Evolutionary conservation across 2,113 vertebrate genomes (phyloP), one percentile per base, ranked within the genome.

Genomic region (Dromas ardeola): DNA sequence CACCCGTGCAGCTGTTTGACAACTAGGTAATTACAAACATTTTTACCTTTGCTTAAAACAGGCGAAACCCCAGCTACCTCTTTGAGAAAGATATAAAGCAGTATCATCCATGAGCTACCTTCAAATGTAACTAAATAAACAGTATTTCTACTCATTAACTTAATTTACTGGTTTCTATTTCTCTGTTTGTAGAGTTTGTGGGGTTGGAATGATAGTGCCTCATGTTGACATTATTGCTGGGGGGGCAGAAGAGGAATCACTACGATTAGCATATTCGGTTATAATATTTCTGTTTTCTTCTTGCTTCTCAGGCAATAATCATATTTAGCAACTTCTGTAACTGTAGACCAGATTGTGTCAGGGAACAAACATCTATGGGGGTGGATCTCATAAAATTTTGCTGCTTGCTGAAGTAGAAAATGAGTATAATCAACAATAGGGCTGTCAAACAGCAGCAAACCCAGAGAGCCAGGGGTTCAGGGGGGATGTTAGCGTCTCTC

Each of bases 261-360:
- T 78, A 74, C 38, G 26, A 74, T 95, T 84, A 85, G 66, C 89
- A 65, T 58, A 55, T 84, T 94, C 81, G 38, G 36, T 92, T 92
- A 72, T 79, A 79, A 69, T 85, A 95, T 79, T 93, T 93, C 80
- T 72, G 86, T 83, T 96, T 95, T 76, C 36, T 82, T 62, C 82
- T 82, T 90, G 78, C 88, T 92, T 86, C 92, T 90, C 50, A 82
- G 92, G 90, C 93, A 95, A 80, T 93, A 95, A 90, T 95, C 92
- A 62, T 89, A 96, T 97, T 96, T 96, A 97, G 96, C 84, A 95
- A 95, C 62, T 96, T 95, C 72, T 94, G 92, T 71, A 94, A 86
- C 80, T 78, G 69, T 92, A 92, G 83, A 92, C 65, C 56, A 88
- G 76, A 92, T 92, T 96, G 93, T 93, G 62, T 90, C 71, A 92